Evolutionary conservation across 1,140 invertebrate species (phyloP), one percentile per base, ranked within the genome.

Genomic region (Drosophila lini): DNA sequence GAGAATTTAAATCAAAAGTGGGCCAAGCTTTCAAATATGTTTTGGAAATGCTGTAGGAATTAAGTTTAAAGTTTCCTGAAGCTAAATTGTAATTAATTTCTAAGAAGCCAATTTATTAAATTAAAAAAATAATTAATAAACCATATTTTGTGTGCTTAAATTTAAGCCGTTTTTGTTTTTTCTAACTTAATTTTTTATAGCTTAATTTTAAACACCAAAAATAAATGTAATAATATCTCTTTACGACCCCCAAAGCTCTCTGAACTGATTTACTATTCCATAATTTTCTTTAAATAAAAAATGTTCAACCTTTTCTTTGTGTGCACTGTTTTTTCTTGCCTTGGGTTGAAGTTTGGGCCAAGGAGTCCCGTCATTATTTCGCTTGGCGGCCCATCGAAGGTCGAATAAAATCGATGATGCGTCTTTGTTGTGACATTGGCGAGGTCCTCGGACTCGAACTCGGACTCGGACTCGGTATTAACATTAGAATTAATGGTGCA

Each of bases 401-500:
- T 88, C 80, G 81, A 77, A 80, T 83, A 83, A 86, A 86, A 86
- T 86, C 83, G 83, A 86, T 88, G 79, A 42, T 75, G 64, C 75
- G 68, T 73, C 76, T 80, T 75, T 83, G 76, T 75, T 56, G 60
- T 76, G 61, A 55, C 53, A 65, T 58, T 65, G 53, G 28, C 40
- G 53, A 53, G 53, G 60, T 57, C 73, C 79, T 80, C 59, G 65
- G 58, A 68, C 84, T 76, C 5, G 75, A 78, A 19, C 19, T 19
- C 19, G 19, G 19, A 65, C 78, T 80, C 47, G 65, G 62, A 73
- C 80, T 78, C 10, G 77, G 83, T 75, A 88, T 86, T 88, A 86
- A 88, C 83, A 86, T 86, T 83, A 89, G 85, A 86, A 83, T 86
- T 86, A 86, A 86, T 86, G 83, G 83, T 78, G 80, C 84, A 82